These are phyloP conservation scores for Pogonognathellus flavescens DNA, from an alignment of 1,140 invertebrate genomes.

Conservation along the genomic window DNA sequence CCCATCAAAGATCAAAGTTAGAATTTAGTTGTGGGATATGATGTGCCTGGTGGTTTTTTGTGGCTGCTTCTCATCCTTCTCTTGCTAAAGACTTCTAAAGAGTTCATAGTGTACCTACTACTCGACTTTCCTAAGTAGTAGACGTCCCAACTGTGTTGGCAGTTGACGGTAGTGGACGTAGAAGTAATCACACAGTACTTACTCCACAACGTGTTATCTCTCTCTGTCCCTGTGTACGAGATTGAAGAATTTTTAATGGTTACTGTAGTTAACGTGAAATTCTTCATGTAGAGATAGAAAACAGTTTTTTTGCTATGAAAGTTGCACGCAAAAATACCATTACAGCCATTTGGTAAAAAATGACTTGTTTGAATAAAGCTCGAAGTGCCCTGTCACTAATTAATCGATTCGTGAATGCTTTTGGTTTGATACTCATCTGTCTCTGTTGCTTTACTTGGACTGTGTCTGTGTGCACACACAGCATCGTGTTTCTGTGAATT, in stretches of 20 bases:
- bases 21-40: background rate
- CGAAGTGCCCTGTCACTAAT: constrained; percentile 24
- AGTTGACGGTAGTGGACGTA: too few relatives aligned
- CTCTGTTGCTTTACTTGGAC: background rate
- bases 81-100: too few relatives aligned
- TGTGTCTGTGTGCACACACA: background rate
- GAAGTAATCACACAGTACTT: too few relatives aligned
- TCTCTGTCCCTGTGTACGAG: too few relatives aligned
- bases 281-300: background rate
- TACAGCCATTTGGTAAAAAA: background rate
- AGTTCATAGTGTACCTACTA: too few relatives aligned
- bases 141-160: too few relatives aligned
- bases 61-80: too few relatives aligned
- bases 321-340: background rate
- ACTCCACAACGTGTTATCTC: too few relatives aligned
- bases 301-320: constrained; percentile 23
- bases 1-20: constrained; percentile 26
- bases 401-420: constrained; percentile 46
- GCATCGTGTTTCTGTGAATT: background rate
- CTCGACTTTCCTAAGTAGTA: too few relatives aligned
- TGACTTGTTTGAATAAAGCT: constrained; percentile 3
- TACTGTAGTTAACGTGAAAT: constrained; percentile 9
- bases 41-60: too few relatives aligned
- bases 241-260: background rate
- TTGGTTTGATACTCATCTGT: constrained; percentile 35